Conservation (phyloP, 2,888 invertebrate species). For the Drosophila meridionalis region DNA sequence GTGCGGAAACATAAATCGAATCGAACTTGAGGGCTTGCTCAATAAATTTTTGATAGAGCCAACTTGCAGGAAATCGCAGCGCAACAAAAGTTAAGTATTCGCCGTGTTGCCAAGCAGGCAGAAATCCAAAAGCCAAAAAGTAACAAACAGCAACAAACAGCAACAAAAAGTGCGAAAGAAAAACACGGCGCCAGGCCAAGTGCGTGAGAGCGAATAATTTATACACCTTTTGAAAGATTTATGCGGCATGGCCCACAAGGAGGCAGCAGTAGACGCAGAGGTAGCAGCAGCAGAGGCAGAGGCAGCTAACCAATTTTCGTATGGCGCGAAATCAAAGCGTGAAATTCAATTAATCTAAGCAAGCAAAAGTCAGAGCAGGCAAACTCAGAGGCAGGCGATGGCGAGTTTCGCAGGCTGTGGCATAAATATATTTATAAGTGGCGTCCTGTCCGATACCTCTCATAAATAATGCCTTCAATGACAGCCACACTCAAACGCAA, state of each 20-base stretch:
- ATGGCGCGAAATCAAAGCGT: slow-evolving; percentile 75
- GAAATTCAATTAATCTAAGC: slow-evolving; percentile 80
- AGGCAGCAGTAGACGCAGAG: slow-evolving; percentile 16
- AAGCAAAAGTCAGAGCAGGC: slow-evolving; percentile 20
- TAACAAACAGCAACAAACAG: slow-evolving; percentile 2
- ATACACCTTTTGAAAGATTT: slow-evolving; percentile 79
- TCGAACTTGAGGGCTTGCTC: slow-evolving; percentile 67
- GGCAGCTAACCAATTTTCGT: slow-evolving; percentile 49
- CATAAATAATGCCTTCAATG: slow-evolving; percentile 58
- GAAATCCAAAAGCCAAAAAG: slow-evolving; percentile 15
- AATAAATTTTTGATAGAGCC: slow-evolving; percentile 76
- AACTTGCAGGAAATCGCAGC: slow-evolving; percentile 42
- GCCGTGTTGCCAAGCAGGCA: slow-evolving; percentile 45
- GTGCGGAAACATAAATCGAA: slow-evolving; percentile 71
- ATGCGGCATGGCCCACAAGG: slow-evolving; percentile 53
- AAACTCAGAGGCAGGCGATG: slow-evolving; percentile 7
- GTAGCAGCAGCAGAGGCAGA: background rate
- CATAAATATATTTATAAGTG: slow-evolving; percentile 64
- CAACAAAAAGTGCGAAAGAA: slow-evolving; percentile 45
- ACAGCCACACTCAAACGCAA: slow-evolving; percentile 30
- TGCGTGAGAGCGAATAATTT: slow-evolving; percentile 76
- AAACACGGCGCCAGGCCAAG: slow-evolving; percentile 38
- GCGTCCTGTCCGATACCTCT: slow-evolving; percentile 57
- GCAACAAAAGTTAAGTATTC: slow-evolving; percentile 62
- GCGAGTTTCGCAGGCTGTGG: slow-evolving; percentile 27